These are phyloP conservation scores for Imbricaverruca yamaguchii DNA, from an alignment of 2,888 invertebrate genomes.

Conservation along the genomic window DNA sequence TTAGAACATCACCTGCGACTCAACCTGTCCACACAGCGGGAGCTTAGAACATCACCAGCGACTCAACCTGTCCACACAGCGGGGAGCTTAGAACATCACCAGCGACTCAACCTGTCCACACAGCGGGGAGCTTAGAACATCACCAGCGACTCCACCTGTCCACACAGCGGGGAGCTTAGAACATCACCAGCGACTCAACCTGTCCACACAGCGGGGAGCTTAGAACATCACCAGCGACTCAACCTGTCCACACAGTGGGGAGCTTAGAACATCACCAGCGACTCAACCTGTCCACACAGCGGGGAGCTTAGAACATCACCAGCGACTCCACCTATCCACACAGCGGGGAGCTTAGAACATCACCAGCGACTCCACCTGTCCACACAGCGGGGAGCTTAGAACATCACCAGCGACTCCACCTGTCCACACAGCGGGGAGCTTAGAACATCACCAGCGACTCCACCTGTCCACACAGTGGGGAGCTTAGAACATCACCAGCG, in stretches of 20 bases:
- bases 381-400: no score
- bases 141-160: no score
- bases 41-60: constrained; percentile 50
- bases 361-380: no score
- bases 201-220: not conserved
- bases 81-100: no score
- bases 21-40: no score
- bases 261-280: not conserved
- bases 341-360: not conserved
- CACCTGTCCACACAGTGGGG: constrained; percentile 46
- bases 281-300: not conserved
- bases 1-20: no score
- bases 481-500: constrained; percentile 63
- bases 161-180: not conserved
- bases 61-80: constrained; percentile 19
- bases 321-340: not conserved
- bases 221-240: no score
- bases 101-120: not conserved
- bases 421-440: not conserved
- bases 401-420: constrained; percentile 13
- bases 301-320: not conserved
- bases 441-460: not conserved
- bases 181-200: no score
- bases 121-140: not conserved
- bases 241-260: not conserved